phyloP scores from a whole-genome alignment of 2,113 vertebrate genomes.

The Neolamprologus hecqui region DNA sequence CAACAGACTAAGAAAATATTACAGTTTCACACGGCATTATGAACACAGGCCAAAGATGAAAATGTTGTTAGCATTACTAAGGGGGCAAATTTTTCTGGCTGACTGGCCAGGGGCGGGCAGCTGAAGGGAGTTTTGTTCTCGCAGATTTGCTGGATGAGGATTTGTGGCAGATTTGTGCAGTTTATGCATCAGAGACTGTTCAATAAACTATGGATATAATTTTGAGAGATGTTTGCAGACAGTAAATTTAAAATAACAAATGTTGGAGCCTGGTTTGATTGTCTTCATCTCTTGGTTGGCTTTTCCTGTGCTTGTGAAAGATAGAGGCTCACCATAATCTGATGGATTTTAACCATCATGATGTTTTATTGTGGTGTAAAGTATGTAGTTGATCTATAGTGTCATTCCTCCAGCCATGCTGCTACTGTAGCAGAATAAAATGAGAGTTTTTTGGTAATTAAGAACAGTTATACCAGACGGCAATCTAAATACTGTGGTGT shows the following conservation, averaged over 20 bases:
- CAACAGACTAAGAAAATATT: not conserved
- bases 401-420: not conserved
- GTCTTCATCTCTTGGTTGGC: not conserved
- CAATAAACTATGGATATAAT: not conserved
- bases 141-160: not conserved
- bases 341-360: not conserved
- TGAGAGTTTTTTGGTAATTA: not conserved
- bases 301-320: not conserved
- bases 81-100: not conserved
- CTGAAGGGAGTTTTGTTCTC: not conserved
- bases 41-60: not conserved
- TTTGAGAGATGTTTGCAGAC: not conserved
- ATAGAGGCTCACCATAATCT: not conserved
- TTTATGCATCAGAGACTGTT: not conserved
- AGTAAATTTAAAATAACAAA: not conserved
- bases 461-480: not conserved
- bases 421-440: not conserved
- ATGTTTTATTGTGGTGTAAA: not conserved
- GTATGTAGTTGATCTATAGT: not conserved
- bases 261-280: not conserved
- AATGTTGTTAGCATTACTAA: not conserved
- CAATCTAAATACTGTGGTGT: not conserved
- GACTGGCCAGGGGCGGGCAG: not conserved
- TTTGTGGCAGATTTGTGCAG: not conserved
- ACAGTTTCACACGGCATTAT: not conserved